These are phyloP conservation scores for Mustela nigripes DNA, from an alignment of 2,113 vertebrate species.

Conservation along the genomic window DNA sequence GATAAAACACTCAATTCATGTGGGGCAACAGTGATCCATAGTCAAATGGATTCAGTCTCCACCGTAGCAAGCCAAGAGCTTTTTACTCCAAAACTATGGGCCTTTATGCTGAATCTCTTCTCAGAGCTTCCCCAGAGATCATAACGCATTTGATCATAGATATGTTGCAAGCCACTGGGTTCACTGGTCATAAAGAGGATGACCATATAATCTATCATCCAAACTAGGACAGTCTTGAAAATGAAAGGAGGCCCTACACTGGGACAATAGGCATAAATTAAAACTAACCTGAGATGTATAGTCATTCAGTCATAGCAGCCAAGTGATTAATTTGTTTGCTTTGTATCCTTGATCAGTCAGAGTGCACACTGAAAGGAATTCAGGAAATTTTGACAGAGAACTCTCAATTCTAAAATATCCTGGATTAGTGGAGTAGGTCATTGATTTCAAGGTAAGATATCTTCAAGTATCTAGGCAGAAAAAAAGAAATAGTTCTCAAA, in stretches of 20 bases:
- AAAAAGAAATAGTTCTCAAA: constrained; percentile 27
- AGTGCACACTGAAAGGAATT: neutral
- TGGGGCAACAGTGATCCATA: neutral
- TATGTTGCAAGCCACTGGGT: neutral
- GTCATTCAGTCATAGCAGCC: neutral
- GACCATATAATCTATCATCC: neutral
- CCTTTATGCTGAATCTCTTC: neutral
- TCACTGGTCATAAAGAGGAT: neutral
- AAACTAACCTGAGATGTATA: neutral
- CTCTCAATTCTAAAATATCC: neutral
- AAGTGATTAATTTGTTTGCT: constrained; percentile 12
- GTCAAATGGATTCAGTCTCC: neutral
- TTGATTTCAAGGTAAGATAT: constrained; percentile 25
- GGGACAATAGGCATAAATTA: neutral
- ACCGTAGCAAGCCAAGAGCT: neutral
- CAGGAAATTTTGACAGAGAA: neutral
- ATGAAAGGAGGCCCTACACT: neutral
- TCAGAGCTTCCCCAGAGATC: neutral
- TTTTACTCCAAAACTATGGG: neutral
- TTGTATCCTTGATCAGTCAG: neutral
- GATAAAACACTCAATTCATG: neutral
- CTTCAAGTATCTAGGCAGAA: constrained; percentile 27
- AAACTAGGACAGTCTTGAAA: constrained; percentile 9
- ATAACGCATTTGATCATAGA: neutral
- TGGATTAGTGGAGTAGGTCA: neutral